Evolutionary conservation across 1,140 invertebrate genomes (phyloP).

Genomic region (Bombus picipes): DNA sequence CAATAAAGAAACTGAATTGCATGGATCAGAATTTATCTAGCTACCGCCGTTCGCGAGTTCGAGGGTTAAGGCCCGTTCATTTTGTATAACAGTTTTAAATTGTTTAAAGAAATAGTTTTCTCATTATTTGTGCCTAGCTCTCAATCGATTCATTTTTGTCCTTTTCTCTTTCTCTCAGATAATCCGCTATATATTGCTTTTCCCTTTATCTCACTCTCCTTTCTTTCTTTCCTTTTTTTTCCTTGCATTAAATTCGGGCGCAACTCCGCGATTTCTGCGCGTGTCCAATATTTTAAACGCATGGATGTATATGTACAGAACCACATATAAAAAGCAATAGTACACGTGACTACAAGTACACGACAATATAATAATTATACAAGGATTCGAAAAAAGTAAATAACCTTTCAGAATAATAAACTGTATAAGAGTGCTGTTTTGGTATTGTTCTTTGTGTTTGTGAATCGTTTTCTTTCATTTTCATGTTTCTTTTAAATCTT

Average conservation of each 20-base stretch:
- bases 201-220: constrained; percentile 2
- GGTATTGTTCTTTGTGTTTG: constrained; percentile 62
- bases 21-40: not conserved
- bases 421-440: constrained; percentile 63
- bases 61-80: constrained; percentile 77
- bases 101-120: constrained; percentile 50
- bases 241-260: constrained; percentile 47
- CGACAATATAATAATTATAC: constrained; percentile 67
- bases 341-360: constrained; percentile 63
- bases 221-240: constrained; percentile 23
- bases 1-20: not conserved
- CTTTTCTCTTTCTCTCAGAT: constrained; percentile 5
- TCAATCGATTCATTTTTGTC: constrained; percentile 5
- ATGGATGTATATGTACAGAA: constrained; percentile 66
- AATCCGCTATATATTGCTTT: constrained; percentile 46
- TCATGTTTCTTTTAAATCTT: constrained; percentile 43
- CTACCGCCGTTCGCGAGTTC: not conserved
- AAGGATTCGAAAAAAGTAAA: constrained; percentile 66
- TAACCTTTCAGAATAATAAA: constrained; percentile 67
- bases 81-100: constrained; percentile 64
- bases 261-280: constrained; percentile 58
- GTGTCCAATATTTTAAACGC: constrained; percentile 59
- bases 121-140: constrained; percentile 43
- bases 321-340: constrained; percentile 66
- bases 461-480: constrained; percentile 23